Percentiles rank a stretch among this genome's conserved stretches.
Evolutionary conservation across 2,113 vertebrate genomes (phyloP).

Genomic region (Nymphicus hollandicus): DNA sequence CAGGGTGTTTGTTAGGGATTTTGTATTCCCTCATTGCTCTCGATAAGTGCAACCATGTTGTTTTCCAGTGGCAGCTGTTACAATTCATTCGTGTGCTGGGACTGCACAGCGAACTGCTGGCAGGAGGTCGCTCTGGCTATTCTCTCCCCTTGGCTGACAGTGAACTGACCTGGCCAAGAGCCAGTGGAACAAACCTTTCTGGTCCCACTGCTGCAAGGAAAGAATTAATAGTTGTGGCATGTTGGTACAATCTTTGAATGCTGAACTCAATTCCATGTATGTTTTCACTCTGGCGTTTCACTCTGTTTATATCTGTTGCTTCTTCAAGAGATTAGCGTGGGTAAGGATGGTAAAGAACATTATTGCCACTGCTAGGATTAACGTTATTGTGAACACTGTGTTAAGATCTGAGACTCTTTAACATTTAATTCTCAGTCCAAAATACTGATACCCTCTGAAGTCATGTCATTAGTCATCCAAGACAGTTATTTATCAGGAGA

Average conservation of each 20-base stretch:
- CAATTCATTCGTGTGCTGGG: neutral
- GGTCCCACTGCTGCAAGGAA: neutral
- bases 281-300: neutral
- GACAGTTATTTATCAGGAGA: neutral
- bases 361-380: neutral
- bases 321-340: neutral
- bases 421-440: neutral
- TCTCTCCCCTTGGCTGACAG: neutral
- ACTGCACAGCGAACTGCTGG: neutral
- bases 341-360: neutral
- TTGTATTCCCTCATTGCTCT: slow-evolving; percentile 21
- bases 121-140: neutral
- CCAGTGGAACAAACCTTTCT: slow-evolving; percentile 39
- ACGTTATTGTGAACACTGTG: neutral
- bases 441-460: neutral
- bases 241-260: neutral
- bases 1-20: slow-evolving; percentile 14
- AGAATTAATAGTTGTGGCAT: slow-evolving; percentile 7
- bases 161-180: neutral
- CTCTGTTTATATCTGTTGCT: neutral
- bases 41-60: neutral
- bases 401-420: neutral
- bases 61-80: slow-evolving; percentile 46
- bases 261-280: neutral
- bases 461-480: neutral